Percentiles rank a stretch among this genome's conserved stretches.
These are phyloP conservation scores for Hippoglossus stenolepis DNA, from an alignment of 2,113 vertebrate genomes.

Conservation along the genomic window DNA sequence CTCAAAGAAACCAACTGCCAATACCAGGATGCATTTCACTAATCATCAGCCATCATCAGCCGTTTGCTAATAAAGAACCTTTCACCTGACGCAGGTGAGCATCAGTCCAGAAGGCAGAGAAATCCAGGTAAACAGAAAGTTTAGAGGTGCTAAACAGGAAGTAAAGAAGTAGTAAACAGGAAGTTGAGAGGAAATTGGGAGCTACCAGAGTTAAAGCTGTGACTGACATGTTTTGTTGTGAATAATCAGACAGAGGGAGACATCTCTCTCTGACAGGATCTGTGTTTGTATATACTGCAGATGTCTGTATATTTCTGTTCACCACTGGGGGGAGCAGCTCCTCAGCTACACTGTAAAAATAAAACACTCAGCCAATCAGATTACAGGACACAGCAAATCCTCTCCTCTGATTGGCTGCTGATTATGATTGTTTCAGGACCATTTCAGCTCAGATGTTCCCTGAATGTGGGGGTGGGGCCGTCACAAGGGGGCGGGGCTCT, in stretches of 20 bases:
- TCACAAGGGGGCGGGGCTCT: constrained; percentile 23
- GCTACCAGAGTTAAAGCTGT: constrained; percentile 52
- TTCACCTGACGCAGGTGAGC: constrained; percentile 1
- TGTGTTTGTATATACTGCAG: constrained; percentile 66
- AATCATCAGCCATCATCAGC: no score
- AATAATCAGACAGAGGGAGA: constrained; percentile 18
- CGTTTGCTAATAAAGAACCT: no score
- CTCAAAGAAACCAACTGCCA: no score
- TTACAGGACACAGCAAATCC: background rate
- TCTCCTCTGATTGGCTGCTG: constrained; percentile 53
- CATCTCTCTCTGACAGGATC: constrained; percentile 10
- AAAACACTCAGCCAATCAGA: constrained; percentile 40
- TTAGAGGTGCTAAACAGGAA: background rate
- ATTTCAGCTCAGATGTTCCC: constrained; percentile 52
- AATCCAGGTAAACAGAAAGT: no score
- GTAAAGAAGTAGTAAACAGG: background rate
- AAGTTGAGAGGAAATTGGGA: background rate
- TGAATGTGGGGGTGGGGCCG: constrained; percentile 53
- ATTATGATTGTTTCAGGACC: constrained; percentile 65
- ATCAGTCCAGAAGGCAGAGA: background rate
- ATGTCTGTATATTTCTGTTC: constrained; percentile 65
- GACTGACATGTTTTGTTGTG: constrained; percentile 23
- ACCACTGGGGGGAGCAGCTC: constrained; percentile 48
- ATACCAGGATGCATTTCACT: no score
- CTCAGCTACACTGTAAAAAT: constrained; percentile 54